Conservation (phyloP, 1,140 invertebrate species). For the Pinna nobilis region DNA sequence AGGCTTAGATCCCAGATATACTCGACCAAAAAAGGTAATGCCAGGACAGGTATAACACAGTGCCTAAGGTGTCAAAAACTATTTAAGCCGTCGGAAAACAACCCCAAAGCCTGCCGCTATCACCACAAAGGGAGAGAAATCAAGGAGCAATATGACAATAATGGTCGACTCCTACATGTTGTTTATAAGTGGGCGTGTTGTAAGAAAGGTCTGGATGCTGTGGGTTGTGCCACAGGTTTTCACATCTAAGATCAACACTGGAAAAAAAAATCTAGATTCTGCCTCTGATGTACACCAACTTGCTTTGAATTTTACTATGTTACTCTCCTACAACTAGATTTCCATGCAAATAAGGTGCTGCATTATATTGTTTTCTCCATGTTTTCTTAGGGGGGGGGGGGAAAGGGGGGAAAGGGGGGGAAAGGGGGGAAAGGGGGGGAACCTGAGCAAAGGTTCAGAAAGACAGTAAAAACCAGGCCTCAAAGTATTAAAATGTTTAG, state of each 20-base stretch:
- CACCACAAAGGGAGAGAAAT: slow-evolving; percentile 62
- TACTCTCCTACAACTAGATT: too few relatives aligned
- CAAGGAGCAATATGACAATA: slow-evolving; percentile 55
- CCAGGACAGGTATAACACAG: slow-evolving; percentile 79
- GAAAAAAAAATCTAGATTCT: too few relatives aligned
- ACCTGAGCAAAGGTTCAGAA: too few relatives aligned
- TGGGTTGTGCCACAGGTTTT: slow-evolving; percentile 55
- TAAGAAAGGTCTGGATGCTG: slow-evolving; percentile 52
- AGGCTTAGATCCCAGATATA: slow-evolving; percentile 38
- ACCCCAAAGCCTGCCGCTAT: slow-evolving; percentile 54
- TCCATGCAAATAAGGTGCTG: too few relatives aligned
- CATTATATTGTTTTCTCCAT: too few relatives aligned
- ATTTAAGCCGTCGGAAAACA: slow-evolving; percentile 59
- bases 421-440: too few relatives aligned
- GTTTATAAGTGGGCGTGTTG: slow-evolving; percentile 65
- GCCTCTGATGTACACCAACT: too few relatives aligned
- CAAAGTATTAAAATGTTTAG: too few relatives aligned
- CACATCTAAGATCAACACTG: slow-evolving; percentile 56
- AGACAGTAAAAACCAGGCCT: too few relatives aligned
- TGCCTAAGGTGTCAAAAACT: slow-evolving; percentile 62
- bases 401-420: too few relatives aligned
- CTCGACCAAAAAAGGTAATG: slow-evolving; percentile 30
- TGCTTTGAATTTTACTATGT: too few relatives aligned
- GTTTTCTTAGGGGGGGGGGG: too few relatives aligned
- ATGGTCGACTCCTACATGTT: slow-evolving; percentile 54